Evolutionary conservation across 2,888 invertebrate genomes (phyloP).

Genomic region (Zygothrica quintamaculata): DNA sequence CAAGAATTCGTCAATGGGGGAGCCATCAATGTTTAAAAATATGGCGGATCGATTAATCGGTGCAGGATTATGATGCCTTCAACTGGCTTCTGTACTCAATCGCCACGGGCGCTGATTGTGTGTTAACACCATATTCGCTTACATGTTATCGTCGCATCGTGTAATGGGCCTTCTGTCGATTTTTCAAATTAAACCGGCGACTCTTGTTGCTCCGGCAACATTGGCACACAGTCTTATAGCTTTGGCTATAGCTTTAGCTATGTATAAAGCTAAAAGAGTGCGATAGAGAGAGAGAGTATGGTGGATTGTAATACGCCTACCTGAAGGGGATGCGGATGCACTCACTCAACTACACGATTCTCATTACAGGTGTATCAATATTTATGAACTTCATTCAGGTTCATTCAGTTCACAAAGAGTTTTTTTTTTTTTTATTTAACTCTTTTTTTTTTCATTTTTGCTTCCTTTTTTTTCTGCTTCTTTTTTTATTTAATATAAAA

Average conservation of each 20-base stretch:
- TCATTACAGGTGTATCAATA: conserved; percentile 58
- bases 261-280: too few relatives aligned
- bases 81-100: conserved; percentile 64
- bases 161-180: conserved; percentile 71
- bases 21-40: conserved; percentile 53
- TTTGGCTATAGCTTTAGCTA: too few relatives aligned
- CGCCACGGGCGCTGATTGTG: conserved; percentile 67
- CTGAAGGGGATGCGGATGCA: conserved; percentile 3
- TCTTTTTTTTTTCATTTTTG: too few relatives aligned
- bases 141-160: conserved; percentile 74
- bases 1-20: conserved; percentile 47
- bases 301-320: too few relatives aligned
- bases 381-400: conserved; percentile 62
- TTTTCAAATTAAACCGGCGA: conserved; percentile 65
- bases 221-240: conserved; percentile 15
- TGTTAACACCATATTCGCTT: conserved; percentile 81
- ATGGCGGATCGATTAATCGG: conserved; percentile 62
- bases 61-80: conserved; percentile 63
- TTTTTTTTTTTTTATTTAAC: too few relatives aligned
- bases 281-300: too few relatives aligned
- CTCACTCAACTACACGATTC: conserved; percentile 5
- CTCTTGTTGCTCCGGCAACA: too few relatives aligned
- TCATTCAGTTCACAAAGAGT: conserved; percentile 38
- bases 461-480: too few relatives aligned
- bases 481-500: too few relatives aligned